Percentiles rank a stretch among this genome's conserved stretches.
phyloP scores from a whole-genome alignment of 2,797 vertebrate genomes.

The Pristis pectinata region DNA sequence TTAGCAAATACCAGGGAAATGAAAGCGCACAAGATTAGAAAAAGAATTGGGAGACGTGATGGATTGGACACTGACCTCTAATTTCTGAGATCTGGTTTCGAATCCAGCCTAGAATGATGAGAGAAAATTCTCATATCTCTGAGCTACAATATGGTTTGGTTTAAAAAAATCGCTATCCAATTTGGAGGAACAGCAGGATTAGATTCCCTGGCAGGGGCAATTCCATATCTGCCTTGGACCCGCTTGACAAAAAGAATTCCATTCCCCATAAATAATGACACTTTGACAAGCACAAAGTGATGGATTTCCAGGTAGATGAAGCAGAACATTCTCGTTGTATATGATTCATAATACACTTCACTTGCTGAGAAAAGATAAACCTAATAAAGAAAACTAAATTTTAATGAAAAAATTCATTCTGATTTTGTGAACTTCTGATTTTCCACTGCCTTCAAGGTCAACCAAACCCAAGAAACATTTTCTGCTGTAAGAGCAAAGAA shows the following conservation, averaged over 20 bases:
- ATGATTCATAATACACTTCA: background rate
- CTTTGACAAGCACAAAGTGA: background rate
- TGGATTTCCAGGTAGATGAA: background rate
- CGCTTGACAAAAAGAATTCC: background rate
- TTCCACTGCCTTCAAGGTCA: background rate
- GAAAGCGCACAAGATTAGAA: background rate
- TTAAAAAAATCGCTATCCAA: background rate
- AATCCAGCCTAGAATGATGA: background rate
- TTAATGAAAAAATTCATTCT: background rate
- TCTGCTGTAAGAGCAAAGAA: background rate
- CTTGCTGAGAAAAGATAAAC: background rate
- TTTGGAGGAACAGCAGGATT: background rate
- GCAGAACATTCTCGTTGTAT: background rate
- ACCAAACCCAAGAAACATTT: background rate
- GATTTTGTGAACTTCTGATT: background rate
- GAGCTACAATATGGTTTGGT: too few relatives aligned
- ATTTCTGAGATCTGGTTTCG: background rate
- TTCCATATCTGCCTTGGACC: background rate
- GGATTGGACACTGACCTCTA: background rate
- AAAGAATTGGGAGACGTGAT: background rate
- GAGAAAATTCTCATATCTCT: too few relatives aligned
- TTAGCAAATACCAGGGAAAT: background rate
- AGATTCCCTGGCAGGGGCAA: background rate
- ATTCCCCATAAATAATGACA: background rate
- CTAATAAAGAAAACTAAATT: background rate